phyloP scores from a whole-genome alignment of 2,888 invertebrate species.

The Heliothis peltigera region DNA sequence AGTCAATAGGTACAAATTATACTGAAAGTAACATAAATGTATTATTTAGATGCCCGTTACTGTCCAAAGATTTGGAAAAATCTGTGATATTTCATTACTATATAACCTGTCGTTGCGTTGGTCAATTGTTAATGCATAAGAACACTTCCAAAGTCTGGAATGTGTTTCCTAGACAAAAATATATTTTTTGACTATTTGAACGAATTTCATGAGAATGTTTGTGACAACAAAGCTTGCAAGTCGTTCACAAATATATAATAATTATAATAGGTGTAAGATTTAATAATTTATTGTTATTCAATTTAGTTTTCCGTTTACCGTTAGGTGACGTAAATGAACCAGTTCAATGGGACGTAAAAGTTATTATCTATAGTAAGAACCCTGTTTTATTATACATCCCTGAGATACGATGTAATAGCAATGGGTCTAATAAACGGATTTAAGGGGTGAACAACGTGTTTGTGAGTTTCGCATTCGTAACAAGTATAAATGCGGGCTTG shows the following conservation, averaged over 20 bases:
- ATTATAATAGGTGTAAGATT: conserved; percentile 89
- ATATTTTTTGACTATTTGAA: conserved; percentile 90
- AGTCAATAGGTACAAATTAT: conserved; percentile 85
- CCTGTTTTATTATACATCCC: conserved; percentile 77
- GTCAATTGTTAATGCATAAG: conserved; percentile 90
- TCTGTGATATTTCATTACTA: conserved; percentile 90
- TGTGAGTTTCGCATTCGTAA: conserved; percentile 79
- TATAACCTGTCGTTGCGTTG: conserved; percentile 89
- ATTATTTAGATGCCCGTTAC: conserved; percentile 85
- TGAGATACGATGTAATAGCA: conserved; percentile 76
- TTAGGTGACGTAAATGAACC: conserved; percentile 89
- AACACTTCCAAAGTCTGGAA: conserved; percentile 81
- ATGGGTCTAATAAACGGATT: conserved; percentile 77
- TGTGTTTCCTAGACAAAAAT: conserved; percentile 88
- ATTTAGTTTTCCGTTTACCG: conserved; percentile 88
- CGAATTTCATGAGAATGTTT: conserved; percentile 85
- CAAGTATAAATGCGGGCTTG: conserved; percentile 78
- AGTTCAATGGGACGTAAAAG: conserved; percentile 88
- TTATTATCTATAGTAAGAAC: conserved; percentile 86
- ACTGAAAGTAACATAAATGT: conserved; percentile 71
- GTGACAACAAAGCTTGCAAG: conserved; percentile 86
- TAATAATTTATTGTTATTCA: conserved; percentile 90
- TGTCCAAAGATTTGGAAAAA: conserved; percentile 89
- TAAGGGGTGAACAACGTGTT: conserved; percentile 86
- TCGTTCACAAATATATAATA: conserved; percentile 86